Base-by-base conservation (phyloP, 1,140 invertebrate species). In the Nebria ingens region DNA sequence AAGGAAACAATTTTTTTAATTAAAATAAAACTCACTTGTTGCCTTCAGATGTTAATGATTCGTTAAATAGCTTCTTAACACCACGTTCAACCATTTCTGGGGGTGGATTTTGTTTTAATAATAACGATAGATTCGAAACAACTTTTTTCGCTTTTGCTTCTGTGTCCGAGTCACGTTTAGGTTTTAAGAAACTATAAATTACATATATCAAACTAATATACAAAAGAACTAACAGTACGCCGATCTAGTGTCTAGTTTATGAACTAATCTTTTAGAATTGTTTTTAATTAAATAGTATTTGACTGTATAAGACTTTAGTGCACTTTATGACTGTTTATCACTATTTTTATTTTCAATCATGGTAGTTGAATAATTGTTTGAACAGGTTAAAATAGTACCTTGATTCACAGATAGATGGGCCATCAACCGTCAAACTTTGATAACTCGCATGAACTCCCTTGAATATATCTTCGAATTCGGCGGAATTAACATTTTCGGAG, bases 381-480 rank as follows among this genome's bases (percentile, higher is more conserved):
- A n/a, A 34, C 25, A 6, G 25, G 25, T 9, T n/a, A 34, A 34
- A 9, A 34, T 9, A 6, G 25, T 34, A 34, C 25, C 6, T 34
- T 34, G 25, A n/a, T 34, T 34, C 25, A n/a, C 25, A n/a, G n/a
- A n/a, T 34, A n/a, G n/a, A n/a, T n/a, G n/a, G n/a, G 6, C 25
- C 25, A n/a, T 34, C 25, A 6, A n/a, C n/a, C n/a, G 25, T 34
- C 25, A 34, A 34, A 12, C 3, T 45, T 45, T 20, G 51, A 54
- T 60, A 57, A 4, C 57, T 54, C 2, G 21, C 38, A 34, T 25
- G 40, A 56, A 53, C 56, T 17, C 49, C 49, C 3, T 58, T 54
- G 55, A 60, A 65, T 17, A 67, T 13, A 22, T 55, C 38, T 6
- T 56, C 45, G 42, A 68, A 66, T 56, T 68, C 66, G 4, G 60